Percentiles rank a stretch among this genome's conserved stretches.
Evolutionary conservation across 2,113 vertebrate genomes (phyloP).

Genomic region (Pachyramphus minor): DNA sequence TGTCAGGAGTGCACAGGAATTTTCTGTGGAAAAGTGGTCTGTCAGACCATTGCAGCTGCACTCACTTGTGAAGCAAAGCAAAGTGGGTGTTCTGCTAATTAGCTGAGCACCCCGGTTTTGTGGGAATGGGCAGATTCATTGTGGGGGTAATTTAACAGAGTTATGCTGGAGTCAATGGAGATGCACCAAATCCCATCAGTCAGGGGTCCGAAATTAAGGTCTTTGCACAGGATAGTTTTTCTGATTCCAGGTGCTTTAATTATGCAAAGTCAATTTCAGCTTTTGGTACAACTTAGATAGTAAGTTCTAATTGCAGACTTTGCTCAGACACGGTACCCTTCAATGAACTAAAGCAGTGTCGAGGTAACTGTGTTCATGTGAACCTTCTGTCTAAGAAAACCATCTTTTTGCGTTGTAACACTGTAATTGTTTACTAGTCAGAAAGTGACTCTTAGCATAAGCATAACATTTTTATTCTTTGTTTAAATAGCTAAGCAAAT

Average conservation of each 20-base stretch:
- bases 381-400: neutral
- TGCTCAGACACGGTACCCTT: neutral
- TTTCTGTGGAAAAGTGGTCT: neutral
- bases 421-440: neutral
- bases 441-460: neutral
- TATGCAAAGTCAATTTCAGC: neutral
- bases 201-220: neutral
- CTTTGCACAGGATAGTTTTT: neutral
- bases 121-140: neutral
- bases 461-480: neutral
- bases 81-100: neutral
- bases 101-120: neutral
- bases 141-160: neutral
- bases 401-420: neutral
- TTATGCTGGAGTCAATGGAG: neutral
- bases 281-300: neutral
- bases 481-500: conserved; percentile 15
- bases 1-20: neutral
- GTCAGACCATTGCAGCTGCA: neutral
- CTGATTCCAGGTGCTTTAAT: neutral
- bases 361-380: neutral
- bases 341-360: neutral
- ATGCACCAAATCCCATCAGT: neutral
- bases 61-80: neutral
- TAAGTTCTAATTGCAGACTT: neutral